These are phyloP conservation scores for Rhopalosiphum nymphaeae DNA, from an alignment of 2,888 invertebrate genomes.

Conservation along the genomic window DNA sequence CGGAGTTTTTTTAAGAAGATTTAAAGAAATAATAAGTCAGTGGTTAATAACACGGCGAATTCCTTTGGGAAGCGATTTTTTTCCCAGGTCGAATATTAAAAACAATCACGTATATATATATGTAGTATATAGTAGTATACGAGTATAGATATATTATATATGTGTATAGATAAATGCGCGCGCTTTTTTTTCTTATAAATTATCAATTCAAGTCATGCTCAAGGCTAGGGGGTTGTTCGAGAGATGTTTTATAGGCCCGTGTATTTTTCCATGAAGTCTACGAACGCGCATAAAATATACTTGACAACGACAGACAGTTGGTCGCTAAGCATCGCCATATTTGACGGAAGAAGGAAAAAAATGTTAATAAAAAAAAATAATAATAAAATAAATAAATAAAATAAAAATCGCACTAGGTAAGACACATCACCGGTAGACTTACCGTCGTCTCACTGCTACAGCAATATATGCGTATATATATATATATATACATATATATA, in stretches of 20 bases:
- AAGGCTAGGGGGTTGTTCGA: slow-evolving; percentile 61
- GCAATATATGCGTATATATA: neutral
- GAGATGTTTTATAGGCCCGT: slow-evolving; percentile 49
- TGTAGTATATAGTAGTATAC: neutral
- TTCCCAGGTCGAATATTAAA: slow-evolving; percentile 46
- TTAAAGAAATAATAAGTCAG: slow-evolving; percentile 35
- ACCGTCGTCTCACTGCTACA: slow-evolving; percentile 53
- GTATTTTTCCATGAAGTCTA: slow-evolving; percentile 59
- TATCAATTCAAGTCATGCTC: slow-evolving; percentile 56
- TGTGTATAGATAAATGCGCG: neutral
- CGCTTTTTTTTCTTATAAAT: slow-evolving; percentile 45
- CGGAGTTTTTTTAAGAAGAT: slow-evolving; percentile 27
- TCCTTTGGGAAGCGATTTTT: slow-evolving; percentile 31
- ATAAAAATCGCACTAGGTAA: slow-evolving; percentile 31
- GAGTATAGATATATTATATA: neutral
- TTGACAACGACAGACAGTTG: slow-evolving; percentile 60
- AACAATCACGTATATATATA: slow-evolving; percentile 27
- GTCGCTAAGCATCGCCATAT: slow-evolving; percentile 64
- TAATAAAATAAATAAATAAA: slow-evolving; percentile 36
- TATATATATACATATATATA: neutral
- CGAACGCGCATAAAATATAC: slow-evolving; percentile 49
- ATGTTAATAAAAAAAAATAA: neutral
- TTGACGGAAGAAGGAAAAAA: slow-evolving; percentile 32
- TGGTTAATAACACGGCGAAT: slow-evolving; percentile 1
- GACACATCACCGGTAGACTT: slow-evolving; percentile 53